Base-by-base conservation (phyloP, 1,140 invertebrate genomes). In the Euwallacea similis region DNA sequence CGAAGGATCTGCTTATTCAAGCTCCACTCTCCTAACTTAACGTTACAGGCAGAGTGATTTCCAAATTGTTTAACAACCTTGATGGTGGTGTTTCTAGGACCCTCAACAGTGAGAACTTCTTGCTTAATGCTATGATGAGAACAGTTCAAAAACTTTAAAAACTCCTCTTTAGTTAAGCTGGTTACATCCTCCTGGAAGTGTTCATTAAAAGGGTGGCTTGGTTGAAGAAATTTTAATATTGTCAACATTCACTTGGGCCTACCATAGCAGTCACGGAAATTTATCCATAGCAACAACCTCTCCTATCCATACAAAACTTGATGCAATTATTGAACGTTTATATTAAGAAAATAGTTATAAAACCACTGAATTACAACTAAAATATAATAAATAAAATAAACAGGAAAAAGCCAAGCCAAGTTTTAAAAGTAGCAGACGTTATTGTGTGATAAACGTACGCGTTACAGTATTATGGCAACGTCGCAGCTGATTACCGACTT, bases 141-240 rank as follows among this genome's bases (percentile, higher is more conserved):
- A 58, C 69, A 71, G 54, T 71, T 71, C 53, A 71, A 64, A 65
- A 71, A 71, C 41, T 71, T 71, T 21, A 71, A 43, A 71, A 71
- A 71, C 54, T 71, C 69, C 62, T 71, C 69, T 65, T 71, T 71
- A 8, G 69, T 71, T 11, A 71, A 41, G 43, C 42, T 71, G 43
- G 50, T 71, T 53, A 71, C 69, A 71, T 71, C 69, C 69, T 71
- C 69, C 69, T 68, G 8, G 53, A 68, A 68, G 43, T 41, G 58
- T 66, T 11, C 13, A 10, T 50, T 50, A 11, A 50, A 50, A 10
- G 6, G 46, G 46, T 13, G 46, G 46, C 46, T 0, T 50, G 9
- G 13, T 50, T 50, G 9, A 50, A 13, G 46, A 58, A 58, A 41
- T 33, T 47, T 47, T 53, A 53, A 7, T 33, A n/a, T 46, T 13